phyloP scores from a whole-genome alignment of 2,888 invertebrate species.

The Dasypolia templi region DNA sequence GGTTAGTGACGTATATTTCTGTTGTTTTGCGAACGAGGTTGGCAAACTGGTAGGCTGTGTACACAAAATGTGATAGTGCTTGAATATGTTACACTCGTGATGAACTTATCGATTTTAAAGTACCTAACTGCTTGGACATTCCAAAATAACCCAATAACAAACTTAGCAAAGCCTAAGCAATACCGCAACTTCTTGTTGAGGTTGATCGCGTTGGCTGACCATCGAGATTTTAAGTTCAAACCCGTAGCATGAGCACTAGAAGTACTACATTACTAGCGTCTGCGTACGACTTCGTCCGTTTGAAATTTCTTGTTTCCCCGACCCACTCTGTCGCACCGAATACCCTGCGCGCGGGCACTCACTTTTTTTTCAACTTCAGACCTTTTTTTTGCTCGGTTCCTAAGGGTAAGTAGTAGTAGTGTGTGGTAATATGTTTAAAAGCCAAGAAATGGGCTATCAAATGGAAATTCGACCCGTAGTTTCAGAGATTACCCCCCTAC shows the following conservation, averaged over 20 bases:
- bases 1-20: slow-evolving; percentile 31
- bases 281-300: too few species aligned
- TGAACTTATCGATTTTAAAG: not conserved
- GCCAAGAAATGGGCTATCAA: too few species aligned
- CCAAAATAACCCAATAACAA: not conserved
- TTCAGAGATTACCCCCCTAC: too few species aligned
- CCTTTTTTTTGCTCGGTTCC: too few species aligned
- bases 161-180: not conserved
- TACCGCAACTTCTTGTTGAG: not conserved
- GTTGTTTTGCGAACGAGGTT: slow-evolving; percentile 31
- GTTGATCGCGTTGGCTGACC: not conserved
- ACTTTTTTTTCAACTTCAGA: too few species aligned
- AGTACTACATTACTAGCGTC: not conserved
- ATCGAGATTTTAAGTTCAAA: not conserved
- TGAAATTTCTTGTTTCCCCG: too few species aligned
- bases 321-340: too few species aligned
- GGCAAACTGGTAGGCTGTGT: not conserved
- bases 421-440: too few species aligned
- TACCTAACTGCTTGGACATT: not conserved
- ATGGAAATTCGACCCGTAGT: too few species aligned
- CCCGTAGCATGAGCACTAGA: not conserved
- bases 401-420: too few species aligned
- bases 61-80: slow-evolving; percentile 2
- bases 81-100: not conserved
- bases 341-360: too few species aligned